A percentile compares a stretch with the other conserved stretches of the same genome.
phyloP scores from a whole-genome alignment of 2,113 vertebrate species.

The Daphoenositta chrysoptera region DNA sequence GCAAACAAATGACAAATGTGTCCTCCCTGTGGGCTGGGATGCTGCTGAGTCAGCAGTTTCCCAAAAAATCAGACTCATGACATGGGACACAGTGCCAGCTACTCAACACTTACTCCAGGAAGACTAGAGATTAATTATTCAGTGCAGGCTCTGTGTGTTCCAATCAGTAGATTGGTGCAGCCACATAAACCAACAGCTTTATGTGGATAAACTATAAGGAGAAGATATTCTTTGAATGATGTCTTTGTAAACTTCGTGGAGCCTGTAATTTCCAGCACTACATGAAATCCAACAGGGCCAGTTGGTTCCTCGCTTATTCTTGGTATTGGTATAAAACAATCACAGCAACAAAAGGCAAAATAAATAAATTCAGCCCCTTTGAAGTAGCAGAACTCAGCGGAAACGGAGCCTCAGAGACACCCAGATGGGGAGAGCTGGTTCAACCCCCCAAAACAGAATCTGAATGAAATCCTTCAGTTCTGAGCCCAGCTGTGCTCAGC shows the following conservation, averaged over 20 bases:
- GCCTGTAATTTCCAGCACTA: not conserved
- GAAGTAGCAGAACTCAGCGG: not conserved
- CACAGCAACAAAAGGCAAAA: not conserved
- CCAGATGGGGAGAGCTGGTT: not conserved
- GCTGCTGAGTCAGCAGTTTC: constrained; percentile 9
- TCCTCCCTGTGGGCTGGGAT: constrained; percentile 11
- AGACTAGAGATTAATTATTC: not conserved
- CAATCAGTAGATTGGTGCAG: not conserved
- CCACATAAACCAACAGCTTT: not conserved
- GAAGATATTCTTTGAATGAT: not conserved
- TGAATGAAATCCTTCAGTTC: not conserved
- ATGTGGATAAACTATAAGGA: too few species aligned
- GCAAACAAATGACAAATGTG: not conserved
- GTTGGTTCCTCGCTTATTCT: not conserved
- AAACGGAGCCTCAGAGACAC: not conserved
- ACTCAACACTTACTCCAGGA: not conserved
- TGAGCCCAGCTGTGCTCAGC: not conserved
- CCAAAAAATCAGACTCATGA: not conserved
- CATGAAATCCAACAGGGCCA: not conserved
- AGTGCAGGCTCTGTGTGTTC: not conserved
- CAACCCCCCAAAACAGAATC: not conserved
- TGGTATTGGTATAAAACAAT: not conserved
- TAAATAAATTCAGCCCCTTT: not conserved
- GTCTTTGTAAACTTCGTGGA: not conserved
- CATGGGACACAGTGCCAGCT: not conserved